phyloP scores from a whole-genome alignment of 2,888 invertebrate genomes.

The Dorcus parallelipipedus region DNA sequence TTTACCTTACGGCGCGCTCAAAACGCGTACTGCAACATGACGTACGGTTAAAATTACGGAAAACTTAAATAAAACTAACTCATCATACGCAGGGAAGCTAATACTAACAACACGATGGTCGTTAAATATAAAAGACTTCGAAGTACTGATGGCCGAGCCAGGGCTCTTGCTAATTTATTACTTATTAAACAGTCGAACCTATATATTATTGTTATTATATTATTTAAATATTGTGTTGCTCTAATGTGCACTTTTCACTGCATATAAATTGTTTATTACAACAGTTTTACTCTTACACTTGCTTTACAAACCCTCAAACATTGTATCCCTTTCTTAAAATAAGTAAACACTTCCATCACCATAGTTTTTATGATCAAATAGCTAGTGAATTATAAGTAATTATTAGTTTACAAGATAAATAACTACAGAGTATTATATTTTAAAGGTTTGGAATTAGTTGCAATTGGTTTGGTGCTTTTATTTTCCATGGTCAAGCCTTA shows the following conservation, averaged over 20 bases:
- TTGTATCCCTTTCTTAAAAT: too few relatives aligned
- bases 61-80: constrained; percentile 2
- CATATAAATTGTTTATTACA: background rate
- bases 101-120: background rate
- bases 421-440: too few relatives aligned
- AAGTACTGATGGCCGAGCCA: background rate
- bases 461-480: too few relatives aligned
- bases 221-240: background rate
- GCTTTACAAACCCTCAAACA: too few relatives aligned
- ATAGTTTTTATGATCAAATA: too few relatives aligned
- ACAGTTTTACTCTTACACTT: too few relatives aligned
- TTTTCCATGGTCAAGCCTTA: too few relatives aligned
- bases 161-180: background rate
- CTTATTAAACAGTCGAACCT: background rate
- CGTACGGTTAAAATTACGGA: constrained; percentile 8
- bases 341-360: too few relatives aligned
- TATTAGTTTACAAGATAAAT: too few relatives aligned
- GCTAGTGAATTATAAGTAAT: too few relatives aligned
- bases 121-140: constrained; percentile 1
- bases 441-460: too few relatives aligned
- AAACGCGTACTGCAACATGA: background rate
- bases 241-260: background rate
- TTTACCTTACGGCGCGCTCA: constrained; percentile 13
- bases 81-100: constrained; percentile 3
- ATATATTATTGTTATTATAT: constrained; percentile 1